Base-by-base conservation (phyloP, 2,113 vertebrate species). In the Trematomus loennbergii region DNA sequence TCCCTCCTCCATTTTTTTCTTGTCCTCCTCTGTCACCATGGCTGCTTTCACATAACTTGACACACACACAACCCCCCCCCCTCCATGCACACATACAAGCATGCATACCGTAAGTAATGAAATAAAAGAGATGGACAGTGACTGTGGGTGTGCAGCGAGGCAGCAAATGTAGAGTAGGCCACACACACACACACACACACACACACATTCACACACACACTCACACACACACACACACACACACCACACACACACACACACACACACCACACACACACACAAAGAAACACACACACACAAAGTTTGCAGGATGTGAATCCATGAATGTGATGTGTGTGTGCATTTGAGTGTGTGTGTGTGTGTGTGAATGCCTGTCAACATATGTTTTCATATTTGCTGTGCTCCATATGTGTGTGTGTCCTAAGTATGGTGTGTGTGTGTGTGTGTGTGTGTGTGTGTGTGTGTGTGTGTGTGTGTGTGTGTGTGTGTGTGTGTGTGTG, bases 111-210 rank as follows among this genome's bases (percentile, higher is more conserved):
- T 73, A 80, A 83, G 54, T n/a, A 55, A 13, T 57, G 29, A 55
- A 78, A 52, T 58, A 12, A 20, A 60, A 57, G 63, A 55, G 67
- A 7, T 55, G 68, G 72, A 74, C 71, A 66, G 29, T 61, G 57
- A 25, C 54, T 69, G 53, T 83, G 70, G 77, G 78, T 57, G 64
- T 76, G 75, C 79, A 77, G 59, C 79, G 54, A 87, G 79, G 68
- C 29, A 73, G 59, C 58, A 70, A 83, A 67, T 53, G 57, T 62
- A 71, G 64, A 65, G 75, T 63, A 78, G 66, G 70, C 49, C 65
- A 78, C 48, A 46, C 15, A 65, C 61, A 53, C 73, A 58, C 33
- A 61, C 25, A 50, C 54, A 59, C 57, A 75, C 29, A 49, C 3
- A 18, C 52, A 57, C 43, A 18, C 59, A 78, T n/a, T n/a, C 43